Percentiles rank a stretch among this genome's conserved stretches.
phyloP scores from a whole-genome alignment of 2,888 invertebrate species.

The Drosophila subquinaria region DNA sequence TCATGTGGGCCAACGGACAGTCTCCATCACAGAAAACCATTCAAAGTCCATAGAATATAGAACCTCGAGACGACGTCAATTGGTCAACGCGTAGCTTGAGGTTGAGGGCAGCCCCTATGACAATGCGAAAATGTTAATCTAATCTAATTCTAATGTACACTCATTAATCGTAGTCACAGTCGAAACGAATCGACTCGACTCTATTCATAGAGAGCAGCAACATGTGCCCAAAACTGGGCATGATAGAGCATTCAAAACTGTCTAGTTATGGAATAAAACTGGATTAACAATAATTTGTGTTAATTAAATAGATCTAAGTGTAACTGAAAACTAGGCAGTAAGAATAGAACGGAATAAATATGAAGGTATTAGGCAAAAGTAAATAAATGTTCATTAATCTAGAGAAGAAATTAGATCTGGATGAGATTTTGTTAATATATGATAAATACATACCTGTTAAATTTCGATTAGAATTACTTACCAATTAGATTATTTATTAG shows the following conservation, averaged over 20 bases:
- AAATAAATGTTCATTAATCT: not conserved
- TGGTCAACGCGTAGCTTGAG: slow-evolving; percentile 20
- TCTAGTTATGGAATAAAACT: not conserved
- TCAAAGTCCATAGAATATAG: not conserved
- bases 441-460: too few species aligned
- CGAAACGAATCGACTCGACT: not conserved
- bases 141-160: slow-evolving; percentile 56
- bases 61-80: slow-evolving; percentile 29
- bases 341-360: not conserved
- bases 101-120: slow-evolving; percentile 38
- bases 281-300: not conserved
- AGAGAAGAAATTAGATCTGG: not conserved
- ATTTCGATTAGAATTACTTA: too few species aligned
- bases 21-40: slow-evolving; percentile 14
- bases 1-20: slow-evolving; percentile 64
- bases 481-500: too few species aligned
- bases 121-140: slow-evolving; percentile 67
- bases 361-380: not conserved
- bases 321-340: not conserved
- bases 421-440: too few species aligned
- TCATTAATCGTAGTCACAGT: slow-evolving; percentile 17
- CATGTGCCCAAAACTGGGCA: slow-evolving; percentile 17
- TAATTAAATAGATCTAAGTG: not conserved
- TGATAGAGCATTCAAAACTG: not conserved
- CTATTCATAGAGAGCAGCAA: not conserved